These are phyloP conservation scores for Oncorhynchus kisutch DNA, from an alignment of 2,113 vertebrate genomes.

Conservation along the genomic window DNA sequence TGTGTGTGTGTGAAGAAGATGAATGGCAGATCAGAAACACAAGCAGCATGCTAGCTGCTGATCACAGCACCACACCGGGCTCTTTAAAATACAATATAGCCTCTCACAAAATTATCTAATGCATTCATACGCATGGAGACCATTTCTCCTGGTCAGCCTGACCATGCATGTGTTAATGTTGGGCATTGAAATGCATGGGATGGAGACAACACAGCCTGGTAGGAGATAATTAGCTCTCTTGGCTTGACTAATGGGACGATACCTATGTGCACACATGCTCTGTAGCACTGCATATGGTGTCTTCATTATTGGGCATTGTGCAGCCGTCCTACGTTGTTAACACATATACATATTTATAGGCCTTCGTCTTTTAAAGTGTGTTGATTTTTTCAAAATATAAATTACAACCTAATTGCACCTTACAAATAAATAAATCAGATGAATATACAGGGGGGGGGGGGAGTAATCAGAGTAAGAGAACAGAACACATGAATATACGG, in stretches of 20 bases:
- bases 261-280: slow-evolving; percentile 97
- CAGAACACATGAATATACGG: neutral
- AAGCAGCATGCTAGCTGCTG: slow-evolving; percentile 82
- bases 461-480: neutral
- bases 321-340: slow-evolving; percentile 77
- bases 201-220: slow-evolving; percentile 86
- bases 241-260: slow-evolving; percentile 98
- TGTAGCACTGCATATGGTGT: slow-evolving; percentile 83
- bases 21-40: slow-evolving; percentile 86
- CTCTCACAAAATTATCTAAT: slow-evolving; percentile 97
- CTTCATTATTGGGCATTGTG: slow-evolving; percentile 84
- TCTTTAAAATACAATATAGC: slow-evolving; percentile 93
- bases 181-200: slow-evolving; percentile 90
- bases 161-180: slow-evolving; percentile 96
- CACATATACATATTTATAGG: slow-evolving; percentile 81
- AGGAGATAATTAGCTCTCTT: slow-evolving; percentile 96
- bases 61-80: slow-evolving; percentile 91
- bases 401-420: slow-evolving; percentile 31
- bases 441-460: neutral
- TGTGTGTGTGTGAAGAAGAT: slow-evolving; percentile 45
- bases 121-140: slow-evolving; percentile 97
- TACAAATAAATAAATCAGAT: neutral
- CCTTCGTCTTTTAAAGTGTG: slow-evolving; percentile 41
- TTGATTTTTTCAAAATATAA: slow-evolving; percentile 33
- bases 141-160: slow-evolving; percentile 86